phyloP scores from a whole-genome alignment of 2,888 invertebrate genomes.

The Drosophila gaucha region DNA sequence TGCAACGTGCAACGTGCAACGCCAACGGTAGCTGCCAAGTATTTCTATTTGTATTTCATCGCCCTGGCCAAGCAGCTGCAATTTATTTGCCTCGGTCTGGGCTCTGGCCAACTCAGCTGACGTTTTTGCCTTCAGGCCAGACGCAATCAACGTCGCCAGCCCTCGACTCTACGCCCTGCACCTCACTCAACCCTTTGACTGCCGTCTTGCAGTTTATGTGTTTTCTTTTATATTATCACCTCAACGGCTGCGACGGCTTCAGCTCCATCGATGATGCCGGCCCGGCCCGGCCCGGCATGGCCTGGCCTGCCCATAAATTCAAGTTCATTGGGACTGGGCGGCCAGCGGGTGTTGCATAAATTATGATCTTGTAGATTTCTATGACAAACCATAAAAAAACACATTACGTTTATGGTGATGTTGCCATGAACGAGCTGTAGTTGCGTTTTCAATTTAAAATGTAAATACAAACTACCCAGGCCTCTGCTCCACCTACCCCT shows the following conservation, averaged over 20 bases:
- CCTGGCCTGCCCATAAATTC: conserved; percentile 69
- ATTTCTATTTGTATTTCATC: conserved; percentile 82
- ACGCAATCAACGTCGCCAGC: conserved; percentile 55
- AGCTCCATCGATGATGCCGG: conserved; percentile 50
- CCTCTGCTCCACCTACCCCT: background rate
- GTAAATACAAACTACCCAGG: conserved; percentile 35
- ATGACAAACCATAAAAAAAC: conserved; percentile 71
- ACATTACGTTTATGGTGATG: conserved; percentile 69
- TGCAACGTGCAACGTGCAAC: conserved; percentile 31
- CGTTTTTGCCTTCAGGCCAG: conserved; percentile 64
- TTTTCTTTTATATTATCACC: conserved; percentile 75
- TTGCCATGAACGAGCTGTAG: conserved; percentile 28
- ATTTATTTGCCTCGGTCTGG: conserved; percentile 64
- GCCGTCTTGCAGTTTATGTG: conserved; percentile 48
- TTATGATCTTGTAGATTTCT: conserved; percentile 74
- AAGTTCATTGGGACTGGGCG: conserved; percentile 35
- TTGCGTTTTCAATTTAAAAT: conserved; percentile 69
- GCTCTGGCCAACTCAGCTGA: conserved; percentile 19
- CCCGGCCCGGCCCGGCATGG: conserved; percentile 5
- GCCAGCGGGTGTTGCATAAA: conserved; percentile 61
- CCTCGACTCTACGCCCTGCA: background rate
- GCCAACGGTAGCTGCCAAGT: conserved; percentile 75
- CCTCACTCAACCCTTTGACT: conserved; percentile 30
- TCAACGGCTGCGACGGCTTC: conserved; percentile 43
- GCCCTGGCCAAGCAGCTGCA: conserved; percentile 76